phyloP scores from a whole-genome alignment of 2,797 vertebrate genomes.

The Dryobates pubescens region DNA sequence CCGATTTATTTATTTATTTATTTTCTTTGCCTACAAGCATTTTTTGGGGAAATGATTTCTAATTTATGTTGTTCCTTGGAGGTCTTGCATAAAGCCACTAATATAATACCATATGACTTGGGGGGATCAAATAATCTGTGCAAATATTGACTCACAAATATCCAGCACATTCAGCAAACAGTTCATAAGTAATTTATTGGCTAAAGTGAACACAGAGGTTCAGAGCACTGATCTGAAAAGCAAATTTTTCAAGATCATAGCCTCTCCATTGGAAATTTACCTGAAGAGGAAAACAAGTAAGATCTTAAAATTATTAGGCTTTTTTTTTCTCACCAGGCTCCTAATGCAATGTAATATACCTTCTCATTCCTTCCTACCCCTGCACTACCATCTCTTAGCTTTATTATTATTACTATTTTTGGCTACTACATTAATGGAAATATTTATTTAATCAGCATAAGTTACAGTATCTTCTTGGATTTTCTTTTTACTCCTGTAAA shows the following conservation, averaged over 20 bases:
- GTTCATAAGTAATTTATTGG: slow-evolving; percentile 17
- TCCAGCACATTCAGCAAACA: not conserved
- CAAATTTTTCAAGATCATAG: not conserved
- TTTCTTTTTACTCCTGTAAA: not conserved
- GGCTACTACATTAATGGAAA: not conserved
- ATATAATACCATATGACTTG: not conserved
- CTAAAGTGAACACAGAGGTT: not conserved
- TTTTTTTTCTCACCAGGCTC: not conserved
- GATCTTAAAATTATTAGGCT: not conserved
- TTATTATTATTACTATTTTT: no score
- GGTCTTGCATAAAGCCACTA: not conserved
- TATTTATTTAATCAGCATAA: not conserved
- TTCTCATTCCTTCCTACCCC: not conserved
- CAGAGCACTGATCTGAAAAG: not conserved
- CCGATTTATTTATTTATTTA: not conserved
- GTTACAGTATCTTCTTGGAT: not conserved
- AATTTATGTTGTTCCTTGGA: slow-evolving; percentile 5
- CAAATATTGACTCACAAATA: slow-evolving; percentile 52
- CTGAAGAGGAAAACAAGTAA: not conserved
- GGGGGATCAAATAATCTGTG: slow-evolving; percentile 8
- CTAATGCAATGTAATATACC: not conserved
- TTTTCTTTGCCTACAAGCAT: not conserved
- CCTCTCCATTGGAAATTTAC: not conserved
- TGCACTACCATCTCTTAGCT: not conserved
- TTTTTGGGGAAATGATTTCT: not conserved